These are phyloP conservation scores for Parus major DNA, from an alignment of 2,113 vertebrate species.

Conservation along the genomic window DNA sequence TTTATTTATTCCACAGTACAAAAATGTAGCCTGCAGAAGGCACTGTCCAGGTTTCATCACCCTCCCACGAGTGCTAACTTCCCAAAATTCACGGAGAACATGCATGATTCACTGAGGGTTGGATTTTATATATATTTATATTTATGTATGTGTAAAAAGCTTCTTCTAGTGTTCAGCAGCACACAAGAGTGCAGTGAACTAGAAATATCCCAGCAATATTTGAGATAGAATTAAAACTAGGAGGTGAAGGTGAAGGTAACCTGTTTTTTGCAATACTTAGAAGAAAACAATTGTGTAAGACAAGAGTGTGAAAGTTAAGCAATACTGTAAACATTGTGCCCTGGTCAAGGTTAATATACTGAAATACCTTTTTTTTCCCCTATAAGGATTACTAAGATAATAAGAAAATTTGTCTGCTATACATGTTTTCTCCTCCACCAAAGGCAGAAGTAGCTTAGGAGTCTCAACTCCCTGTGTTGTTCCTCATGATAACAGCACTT, in stretches of 20 bases:
- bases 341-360: neutral
- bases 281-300: neutral
- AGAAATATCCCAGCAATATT: neutral
- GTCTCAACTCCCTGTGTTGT: neutral
- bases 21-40: neutral
- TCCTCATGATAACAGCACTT: neutral
- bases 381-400: neutral
- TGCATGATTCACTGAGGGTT: neutral
- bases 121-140: neutral
- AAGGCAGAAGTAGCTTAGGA: neutral
- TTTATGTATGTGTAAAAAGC: neutral
- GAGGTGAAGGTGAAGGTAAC: neutral
- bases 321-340: neutral
- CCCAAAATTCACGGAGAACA: neutral
- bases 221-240: constrained; percentile 8
- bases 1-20: constrained; percentile 3
- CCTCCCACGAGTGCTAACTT: neutral
- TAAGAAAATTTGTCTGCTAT: neutral
- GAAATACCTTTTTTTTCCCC: neutral
- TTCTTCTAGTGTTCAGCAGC: neutral
- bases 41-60: neutral
- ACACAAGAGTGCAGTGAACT: neutral
- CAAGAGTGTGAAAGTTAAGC: neutral
- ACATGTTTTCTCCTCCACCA: neutral
- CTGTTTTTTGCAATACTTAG: constrained; percentile 18